phyloP scores from a whole-genome alignment of 2,113 vertebrate genomes.

The Thalassoma bifasciatum region DNA sequence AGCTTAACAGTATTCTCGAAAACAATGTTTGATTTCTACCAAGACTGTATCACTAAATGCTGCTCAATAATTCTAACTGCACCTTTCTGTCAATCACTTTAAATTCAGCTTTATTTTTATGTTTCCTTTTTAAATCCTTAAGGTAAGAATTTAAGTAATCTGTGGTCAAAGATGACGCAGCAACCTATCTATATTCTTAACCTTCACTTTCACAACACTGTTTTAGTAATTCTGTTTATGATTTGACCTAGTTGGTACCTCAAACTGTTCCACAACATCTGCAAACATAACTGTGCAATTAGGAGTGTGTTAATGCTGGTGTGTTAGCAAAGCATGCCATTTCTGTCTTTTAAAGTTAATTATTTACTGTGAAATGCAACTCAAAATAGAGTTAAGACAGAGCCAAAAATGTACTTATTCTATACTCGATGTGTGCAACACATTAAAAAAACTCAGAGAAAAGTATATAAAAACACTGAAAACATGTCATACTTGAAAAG shows the following conservation, averaged over 20 bases:
- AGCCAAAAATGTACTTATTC: too few relatives aligned
- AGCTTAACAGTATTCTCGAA: too few relatives aligned
- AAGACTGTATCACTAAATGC: too few relatives aligned
- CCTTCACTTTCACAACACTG: background rate
- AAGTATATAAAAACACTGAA: too few relatives aligned
- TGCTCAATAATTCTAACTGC: too few relatives aligned
- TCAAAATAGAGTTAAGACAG: too few relatives aligned
- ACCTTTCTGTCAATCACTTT: too few relatives aligned
- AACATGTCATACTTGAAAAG: too few relatives aligned
- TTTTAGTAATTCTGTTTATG: background rate
- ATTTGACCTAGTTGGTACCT: background rate
- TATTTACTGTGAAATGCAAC: background rate
- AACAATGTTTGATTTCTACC: too few relatives aligned
- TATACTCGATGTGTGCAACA: too few relatives aligned
- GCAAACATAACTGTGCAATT: slow-evolving; percentile 29
- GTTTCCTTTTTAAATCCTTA: background rate
- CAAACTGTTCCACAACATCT: slow-evolving; percentile 29
- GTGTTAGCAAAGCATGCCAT: background rate
- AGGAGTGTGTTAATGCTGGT: background rate
- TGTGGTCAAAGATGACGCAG: background rate
- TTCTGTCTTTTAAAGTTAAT: background rate
- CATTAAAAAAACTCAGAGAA: too few relatives aligned
- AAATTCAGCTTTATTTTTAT: background rate
- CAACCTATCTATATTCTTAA: too few relatives aligned
- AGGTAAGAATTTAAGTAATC: background rate